Conservation (phyloP, 2,797 vertebrate genomes). For the Etheostoma nigrum region DNA sequence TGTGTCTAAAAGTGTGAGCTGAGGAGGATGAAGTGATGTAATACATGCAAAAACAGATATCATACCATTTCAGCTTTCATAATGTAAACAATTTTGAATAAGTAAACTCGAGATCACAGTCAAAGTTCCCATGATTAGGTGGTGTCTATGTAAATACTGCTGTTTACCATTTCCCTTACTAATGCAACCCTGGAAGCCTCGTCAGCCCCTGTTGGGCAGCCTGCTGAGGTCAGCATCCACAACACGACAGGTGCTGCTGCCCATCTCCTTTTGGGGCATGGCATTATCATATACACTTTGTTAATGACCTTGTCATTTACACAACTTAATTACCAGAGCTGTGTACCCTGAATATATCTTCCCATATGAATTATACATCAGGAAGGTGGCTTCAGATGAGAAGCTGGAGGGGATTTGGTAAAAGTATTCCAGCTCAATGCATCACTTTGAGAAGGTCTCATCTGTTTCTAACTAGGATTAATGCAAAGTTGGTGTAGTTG, state of each 20-base stretch:
- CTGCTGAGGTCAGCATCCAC: slow-evolving; percentile 83
- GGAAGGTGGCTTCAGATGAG: slow-evolving; percentile 48
- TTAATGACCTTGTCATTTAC: slow-evolving; percentile 87
- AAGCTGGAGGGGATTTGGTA: slow-evolving; percentile 28
- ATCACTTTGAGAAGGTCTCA: slow-evolving; percentile 20
- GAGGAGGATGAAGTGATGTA: background rate
- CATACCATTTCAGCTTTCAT: background rate
- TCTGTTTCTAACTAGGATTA: background rate
- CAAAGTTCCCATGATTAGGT: slow-evolving; percentile 35
- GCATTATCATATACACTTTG: slow-evolving; percentile 85
- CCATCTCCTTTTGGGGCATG: slow-evolving; percentile 67
- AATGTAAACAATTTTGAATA: slow-evolving; percentile 25
- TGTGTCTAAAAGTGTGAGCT: background rate
- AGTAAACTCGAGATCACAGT: slow-evolving; percentile 54
- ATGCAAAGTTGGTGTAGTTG: background rate
- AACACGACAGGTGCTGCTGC: slow-evolving; percentile 66
- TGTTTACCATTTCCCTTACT: slow-evolving; percentile 83
- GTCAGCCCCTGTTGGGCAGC: slow-evolving; percentile 74
- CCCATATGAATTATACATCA: slow-evolving; percentile 80
- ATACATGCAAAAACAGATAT: background rate
- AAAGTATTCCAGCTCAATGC: slow-evolving; percentile 28
- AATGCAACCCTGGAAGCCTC: slow-evolving; percentile 75
- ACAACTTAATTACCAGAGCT: slow-evolving; percentile 81
- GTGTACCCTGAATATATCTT: slow-evolving; percentile 75
- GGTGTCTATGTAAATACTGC: slow-evolving; percentile 71